Evolutionary conservation across 2,888 invertebrate genomes (phyloP).

Genomic region (Eupithecia subfuscata): DNA sequence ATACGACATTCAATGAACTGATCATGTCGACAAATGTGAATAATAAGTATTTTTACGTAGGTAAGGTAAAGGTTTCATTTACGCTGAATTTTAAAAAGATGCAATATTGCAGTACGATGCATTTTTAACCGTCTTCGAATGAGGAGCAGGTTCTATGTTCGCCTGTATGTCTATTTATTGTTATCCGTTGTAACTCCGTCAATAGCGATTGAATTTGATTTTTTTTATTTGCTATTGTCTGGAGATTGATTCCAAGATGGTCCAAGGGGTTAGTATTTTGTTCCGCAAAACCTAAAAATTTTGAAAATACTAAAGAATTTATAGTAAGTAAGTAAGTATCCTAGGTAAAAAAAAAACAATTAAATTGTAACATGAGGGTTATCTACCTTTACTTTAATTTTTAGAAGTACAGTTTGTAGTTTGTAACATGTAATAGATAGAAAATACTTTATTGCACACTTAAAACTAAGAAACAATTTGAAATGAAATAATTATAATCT

Average conservation of each 20-base stretch:
- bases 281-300: too few species aligned
- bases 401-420: not conserved
- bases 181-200: not conserved
- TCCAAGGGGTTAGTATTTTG: too few species aligned
- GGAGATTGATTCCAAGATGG: not conserved
- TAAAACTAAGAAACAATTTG: too few species aligned
- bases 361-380: too few species aligned
- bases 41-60: not conserved
- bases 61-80: not conserved
- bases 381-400: not conserved
- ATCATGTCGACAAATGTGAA: not conserved
- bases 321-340: too few species aligned
- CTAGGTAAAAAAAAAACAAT: too few species aligned
- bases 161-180: not conserved
- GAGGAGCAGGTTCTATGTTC: not conserved
- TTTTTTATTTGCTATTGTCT: not conserved
- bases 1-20: not conserved
- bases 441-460: too few species aligned
- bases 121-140: not conserved
- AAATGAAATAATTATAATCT: too few species aligned
- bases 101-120: not conserved
- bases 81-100: not conserved
- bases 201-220: not conserved
- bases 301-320: too few species aligned
- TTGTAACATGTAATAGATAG: not conserved